Evolutionary conservation across 2,113 vertebrate genomes (phyloP).

Genomic region (Pterophyllum scalare): DNA sequence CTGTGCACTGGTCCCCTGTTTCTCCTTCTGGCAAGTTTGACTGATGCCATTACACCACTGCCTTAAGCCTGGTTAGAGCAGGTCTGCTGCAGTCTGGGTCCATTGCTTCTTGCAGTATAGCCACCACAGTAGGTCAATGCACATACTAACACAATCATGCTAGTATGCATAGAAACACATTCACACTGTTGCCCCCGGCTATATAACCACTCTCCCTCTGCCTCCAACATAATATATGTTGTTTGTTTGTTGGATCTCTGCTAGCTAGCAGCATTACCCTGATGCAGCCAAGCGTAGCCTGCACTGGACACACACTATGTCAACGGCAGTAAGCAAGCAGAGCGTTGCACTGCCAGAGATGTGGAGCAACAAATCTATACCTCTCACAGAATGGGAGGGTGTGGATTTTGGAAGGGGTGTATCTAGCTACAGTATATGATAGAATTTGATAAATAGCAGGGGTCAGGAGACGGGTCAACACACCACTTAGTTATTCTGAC

Average conservation of each 20-base stretch:
- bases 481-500: constrained; percentile 60
- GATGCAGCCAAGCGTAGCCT: constrained; percentile 55
- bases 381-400: constrained; percentile 36
- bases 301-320: constrained; percentile 60
- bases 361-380: constrained; percentile 65
- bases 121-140: constrained; percentile 33
- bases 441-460: constrained; percentile 59
- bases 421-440: constrained; percentile 37
- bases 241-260: constrained; percentile 56
- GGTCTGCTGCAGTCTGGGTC: constrained; percentile 21
- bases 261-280: constrained; percentile 59
- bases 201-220: constrained; percentile 18
- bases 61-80: constrained; percentile 28
- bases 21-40: constrained; percentile 15
- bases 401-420: constrained; percentile 12
- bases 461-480: constrained; percentile 51
- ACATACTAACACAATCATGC: constrained; percentile 23
- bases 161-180: constrained; percentile 29
- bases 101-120: constrained; percentile 8
- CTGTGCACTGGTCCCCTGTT: neutral
- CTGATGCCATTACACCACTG: constrained; percentile 17
- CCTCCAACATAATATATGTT: constrained; percentile 47
- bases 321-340: constrained; percentile 58
- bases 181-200: constrained; percentile 6
- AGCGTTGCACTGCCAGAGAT: constrained; percentile 54